Conservation (phyloP, 1,140 invertebrate species). For the Ceratosolen solmsi region DNA sequence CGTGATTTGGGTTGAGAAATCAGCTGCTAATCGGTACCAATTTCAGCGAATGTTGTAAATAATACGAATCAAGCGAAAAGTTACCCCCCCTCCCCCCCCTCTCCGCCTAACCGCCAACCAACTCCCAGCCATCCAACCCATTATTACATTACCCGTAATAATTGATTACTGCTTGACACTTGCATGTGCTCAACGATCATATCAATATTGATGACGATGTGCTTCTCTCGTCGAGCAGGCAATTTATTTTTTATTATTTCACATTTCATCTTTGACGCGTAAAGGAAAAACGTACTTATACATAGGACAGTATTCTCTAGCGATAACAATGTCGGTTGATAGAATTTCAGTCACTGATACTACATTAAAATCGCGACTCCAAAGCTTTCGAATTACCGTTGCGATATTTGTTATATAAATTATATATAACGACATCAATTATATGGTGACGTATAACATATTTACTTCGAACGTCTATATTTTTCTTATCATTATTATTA, state of each 20-base stretch:
- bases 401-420: slow-evolving; percentile 63
- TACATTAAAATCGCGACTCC: slow-evolving; percentile 65
- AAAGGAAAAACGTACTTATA: slow-evolving; percentile 67
- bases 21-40: too few species aligned
- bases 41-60: slow-evolving; percentile 38
- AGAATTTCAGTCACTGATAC: slow-evolving; percentile 60
- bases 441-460: slow-evolving; percentile 56
- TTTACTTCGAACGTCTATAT: slow-evolving; percentile 30
- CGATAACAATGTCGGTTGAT: slow-evolving; percentile 57
- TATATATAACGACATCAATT: slow-evolving; percentile 50
- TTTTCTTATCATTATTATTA: too few species aligned
- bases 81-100: too few species aligned
- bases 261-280: slow-evolving; percentile 29
- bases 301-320: slow-evolving; percentile 70
- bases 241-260: slow-evolving; percentile 35
- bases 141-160: slow-evolving; percentile 15
- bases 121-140: too few species aligned
- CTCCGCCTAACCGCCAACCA: too few species aligned
- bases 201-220: slow-evolving; percentile 22
- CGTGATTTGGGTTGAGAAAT: too few species aligned
- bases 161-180: background rate
- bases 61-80: slow-evolving; percentile 38
- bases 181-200: slow-evolving; percentile 39
- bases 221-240: background rate
- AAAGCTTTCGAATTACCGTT: slow-evolving; percentile 70